Base-by-base conservation (phyloP, 2,888 invertebrate genomes). In the Apamea epomidion region DNA sequence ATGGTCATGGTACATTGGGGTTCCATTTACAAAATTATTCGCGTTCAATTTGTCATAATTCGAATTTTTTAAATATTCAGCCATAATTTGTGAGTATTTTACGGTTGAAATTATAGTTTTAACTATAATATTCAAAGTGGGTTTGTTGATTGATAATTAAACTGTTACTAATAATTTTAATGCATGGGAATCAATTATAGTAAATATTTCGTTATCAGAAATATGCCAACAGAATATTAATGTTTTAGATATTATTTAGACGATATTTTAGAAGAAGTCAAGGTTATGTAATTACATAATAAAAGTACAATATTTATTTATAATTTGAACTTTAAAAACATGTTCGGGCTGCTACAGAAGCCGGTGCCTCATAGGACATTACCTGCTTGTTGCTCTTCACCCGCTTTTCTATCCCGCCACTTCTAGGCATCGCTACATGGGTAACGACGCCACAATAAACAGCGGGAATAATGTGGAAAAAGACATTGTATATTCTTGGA, bases 321-420 rank as follows among this genome's bases (percentile, higher is more conserved):
- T 25, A 10, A 25, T 58, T 4, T 12, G 12, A n/a, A 58, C 8
- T 8, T 32, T 29, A 7, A 48, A 83, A 88, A 84, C 83, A 81
- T 96, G 94, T 96, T 67, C 95, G 96, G 95, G 95, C 94, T 95
- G 93, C 94, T 93, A 97, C 97, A 96, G 96, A 96, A 97, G 95
- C 93, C 91, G 92, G 92, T 92, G 93, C 93, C 96, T 91, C 95
- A 90, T 92, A 93, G 95, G 95, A 94, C 94, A 88, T 90, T 93
- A 91, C 91, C 94, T 93, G 94, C 97, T 97, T 96, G 97, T 97
- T 97, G 97, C 97, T 94, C 95, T 92, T 93, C 94, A 95, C 96
- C 95, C 94, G 91, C 93, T 87, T 29, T 71, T 97, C 92, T 97
- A 94, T 94, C 96, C 97, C 96, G 90, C 81, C 81, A 89, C 0